Conservation (phyloP, 2,888 invertebrate species). For the Dasypolia templi region DNA sequence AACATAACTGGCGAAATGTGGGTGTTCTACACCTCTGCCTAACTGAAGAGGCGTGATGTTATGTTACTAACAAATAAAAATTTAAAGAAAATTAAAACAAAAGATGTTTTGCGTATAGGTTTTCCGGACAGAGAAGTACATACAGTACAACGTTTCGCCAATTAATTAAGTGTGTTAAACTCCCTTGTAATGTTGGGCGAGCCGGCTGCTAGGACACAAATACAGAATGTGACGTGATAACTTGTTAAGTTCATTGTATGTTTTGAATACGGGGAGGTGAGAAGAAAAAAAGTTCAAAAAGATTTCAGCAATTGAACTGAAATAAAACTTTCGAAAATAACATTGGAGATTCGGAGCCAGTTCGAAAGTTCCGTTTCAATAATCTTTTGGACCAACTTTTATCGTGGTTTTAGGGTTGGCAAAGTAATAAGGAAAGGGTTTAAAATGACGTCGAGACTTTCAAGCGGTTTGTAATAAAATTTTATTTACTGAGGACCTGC, state of each 20-base stretch:
- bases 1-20: too few species aligned
- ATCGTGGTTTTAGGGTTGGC: constrained; percentile 28
- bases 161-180: background rate
- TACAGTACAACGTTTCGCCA: background rate
- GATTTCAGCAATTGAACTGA: constrained; percentile 14
- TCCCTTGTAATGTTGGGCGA: too few species aligned
- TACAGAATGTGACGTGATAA: background rate
- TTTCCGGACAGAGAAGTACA: background rate
- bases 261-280: background rate
- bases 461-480: constrained; percentile 33
- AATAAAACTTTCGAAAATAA: constrained; percentile 33
- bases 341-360: constrained; percentile 16
- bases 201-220: background rate
- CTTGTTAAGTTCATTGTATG: background rate
- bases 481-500: constrained; percentile 18
- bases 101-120: too few species aligned
- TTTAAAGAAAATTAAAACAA: too few species aligned
- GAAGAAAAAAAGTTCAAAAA: background rate
- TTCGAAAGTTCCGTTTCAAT: constrained; percentile 44
- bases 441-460: constrained; percentile 26
- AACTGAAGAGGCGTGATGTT: too few species aligned
- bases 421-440: constrained; percentile 38
- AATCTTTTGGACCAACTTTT: constrained; percentile 44
- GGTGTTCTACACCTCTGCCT: too few species aligned
- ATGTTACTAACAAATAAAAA: too few species aligned